Conservation (phyloP, 2,888 invertebrate species). For the Polietes domitor region DNA sequence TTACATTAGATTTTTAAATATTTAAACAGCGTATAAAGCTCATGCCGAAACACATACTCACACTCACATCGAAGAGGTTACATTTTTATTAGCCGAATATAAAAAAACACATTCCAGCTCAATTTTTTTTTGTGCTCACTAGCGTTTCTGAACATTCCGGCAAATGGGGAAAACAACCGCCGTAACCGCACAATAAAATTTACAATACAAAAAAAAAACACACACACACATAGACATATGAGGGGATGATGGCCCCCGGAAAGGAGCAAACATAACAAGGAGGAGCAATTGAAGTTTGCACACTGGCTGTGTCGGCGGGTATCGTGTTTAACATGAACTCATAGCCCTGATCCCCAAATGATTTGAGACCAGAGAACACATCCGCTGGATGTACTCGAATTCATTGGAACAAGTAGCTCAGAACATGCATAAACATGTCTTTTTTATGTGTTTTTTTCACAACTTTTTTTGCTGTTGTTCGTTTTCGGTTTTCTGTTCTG, state of each 20-base stretch:
- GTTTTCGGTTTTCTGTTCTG: background rate
- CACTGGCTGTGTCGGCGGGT: background rate
- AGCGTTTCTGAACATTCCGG: background rate
- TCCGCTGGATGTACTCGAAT: constrained; percentile 9
- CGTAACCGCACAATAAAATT: constrained; percentile 10
- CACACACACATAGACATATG: background rate
- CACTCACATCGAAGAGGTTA: background rate
- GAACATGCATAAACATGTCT: constrained; percentile 28
- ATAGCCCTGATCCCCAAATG: constrained; percentile 17
- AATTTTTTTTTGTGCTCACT: background rate
- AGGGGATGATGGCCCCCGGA: background rate
- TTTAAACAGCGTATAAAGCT: background rate
- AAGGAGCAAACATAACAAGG: background rate
- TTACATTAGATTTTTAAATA: constrained; percentile 17
- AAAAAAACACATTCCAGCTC: background rate
- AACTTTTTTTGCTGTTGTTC: background rate
- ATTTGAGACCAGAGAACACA: constrained; percentile 24
- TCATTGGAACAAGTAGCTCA: constrained; percentile 8
- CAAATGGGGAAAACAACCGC: background rate
- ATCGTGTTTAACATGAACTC: constrained; percentile 2
- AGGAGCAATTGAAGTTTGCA: background rate
- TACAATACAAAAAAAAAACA: background rate
- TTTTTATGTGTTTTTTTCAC: constrained; percentile 8
- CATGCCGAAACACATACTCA: background rate
- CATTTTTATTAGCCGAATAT: constrained; percentile 10